Percentiles rank a stretch among this genome's conserved stretches.
These are phyloP conservation scores for Lepilemur ruficaudatus DNA, from an alignment of 2,797 vertebrate genomes.

Conservation along the genomic window DNA sequence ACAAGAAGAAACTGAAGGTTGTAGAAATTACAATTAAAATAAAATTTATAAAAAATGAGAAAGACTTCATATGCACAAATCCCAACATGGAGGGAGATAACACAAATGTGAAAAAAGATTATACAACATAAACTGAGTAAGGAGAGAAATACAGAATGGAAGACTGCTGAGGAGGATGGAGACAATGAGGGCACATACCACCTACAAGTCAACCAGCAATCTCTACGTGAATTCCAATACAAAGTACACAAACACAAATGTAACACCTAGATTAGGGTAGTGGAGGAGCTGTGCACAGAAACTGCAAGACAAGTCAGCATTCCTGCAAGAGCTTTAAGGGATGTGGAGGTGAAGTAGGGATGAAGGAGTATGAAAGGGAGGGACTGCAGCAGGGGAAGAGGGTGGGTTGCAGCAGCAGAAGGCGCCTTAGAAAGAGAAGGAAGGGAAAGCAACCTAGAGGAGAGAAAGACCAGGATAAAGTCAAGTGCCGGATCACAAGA, in stretches of 20 bases:
- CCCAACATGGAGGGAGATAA: background rate
- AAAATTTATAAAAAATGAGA: background rate
- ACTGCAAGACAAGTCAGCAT: background rate
- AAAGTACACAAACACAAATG: background rate
- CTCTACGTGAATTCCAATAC: background rate
- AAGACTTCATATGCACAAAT: background rate
- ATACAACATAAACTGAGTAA: background rate
- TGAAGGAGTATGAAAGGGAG: background rate
- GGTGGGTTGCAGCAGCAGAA: background rate
- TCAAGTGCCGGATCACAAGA: background rate
- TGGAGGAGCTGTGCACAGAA: background rate
- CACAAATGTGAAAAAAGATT: background rate
- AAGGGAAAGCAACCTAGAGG: background rate
- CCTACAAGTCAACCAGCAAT: background rate
- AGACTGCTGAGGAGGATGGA: background rate
- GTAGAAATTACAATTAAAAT: slow-evolving; percentile 28
- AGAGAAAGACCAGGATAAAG: background rate
- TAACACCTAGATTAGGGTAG: background rate
- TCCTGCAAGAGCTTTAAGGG: background rate
- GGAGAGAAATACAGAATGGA: background rate
- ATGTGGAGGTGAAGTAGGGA: background rate
- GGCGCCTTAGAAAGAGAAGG: background rate
- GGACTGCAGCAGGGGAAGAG: background rate
- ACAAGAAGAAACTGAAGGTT: background rate
- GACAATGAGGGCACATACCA: background rate